Evolutionary conservation across 64 coral and sea anemone genomes (phyloP), one percentile per base, ranked within the genome.

Genomic region (Trachythela sp.): DNA sequence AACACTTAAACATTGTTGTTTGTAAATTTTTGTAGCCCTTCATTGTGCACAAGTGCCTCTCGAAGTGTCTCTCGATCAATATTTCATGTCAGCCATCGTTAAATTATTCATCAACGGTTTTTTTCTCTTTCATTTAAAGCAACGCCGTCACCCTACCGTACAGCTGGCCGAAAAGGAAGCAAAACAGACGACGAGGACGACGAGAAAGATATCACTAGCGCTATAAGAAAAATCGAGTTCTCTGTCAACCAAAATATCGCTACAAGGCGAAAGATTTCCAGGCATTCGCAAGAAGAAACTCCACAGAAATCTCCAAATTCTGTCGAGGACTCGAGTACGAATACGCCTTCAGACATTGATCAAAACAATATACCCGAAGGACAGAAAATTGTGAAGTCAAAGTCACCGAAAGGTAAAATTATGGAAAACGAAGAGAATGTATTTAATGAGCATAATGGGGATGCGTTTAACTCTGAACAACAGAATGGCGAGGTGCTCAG

Each of bases 171-270:
- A 30, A 80, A 35, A 22, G 37, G 37, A 35, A 39, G 10, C 75
- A 80, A 80, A 35, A 10, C 9, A 17, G 37, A 80, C 31, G 75
- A 80, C 8, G 75, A 39, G 35, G 34, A 37, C 75, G 75, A 80
- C 75, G 75, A 80, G 35, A 80, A 80, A 80, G 75, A 80, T 39
- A 80, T 80, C 33, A 80, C 75, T 38, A 80, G 75, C 37, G 75
- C 75, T 80, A 80, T 80, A 13, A n/a, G 75, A 15, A 80, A 80
- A 29, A 80, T 80, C 33, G 75, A 80, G 33, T 80, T 80, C 30
- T 80, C 75, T 13, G 75, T 80, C 20, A 80, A 80, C 30, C 75
- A 80, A 35, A 80, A 80, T 29, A 80, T 80, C 13, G 37, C 75
- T 15, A 80, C 75, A 2, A 35, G 75, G 35, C 9, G 75, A 37